Evolutionary conservation across 53 echinoderm and acorn worm species (phyloP).

Genomic region (Apostichopus leukothele): DNA sequence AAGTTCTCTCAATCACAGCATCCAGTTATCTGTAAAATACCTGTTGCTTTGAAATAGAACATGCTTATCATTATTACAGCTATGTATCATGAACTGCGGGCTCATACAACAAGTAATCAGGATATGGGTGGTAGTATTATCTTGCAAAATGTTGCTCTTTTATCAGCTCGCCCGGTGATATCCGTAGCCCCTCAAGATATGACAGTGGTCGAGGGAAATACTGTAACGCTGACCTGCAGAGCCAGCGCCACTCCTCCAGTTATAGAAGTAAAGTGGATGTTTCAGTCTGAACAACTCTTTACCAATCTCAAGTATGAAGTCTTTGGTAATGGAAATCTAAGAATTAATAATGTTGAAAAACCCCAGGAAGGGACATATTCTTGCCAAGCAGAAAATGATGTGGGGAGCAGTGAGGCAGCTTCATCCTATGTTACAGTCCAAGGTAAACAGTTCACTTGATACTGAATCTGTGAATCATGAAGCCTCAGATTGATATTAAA

Average conservation of each 20-base stretch:
- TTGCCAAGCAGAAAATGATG: constrained; percentile 65
- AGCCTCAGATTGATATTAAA: no score
- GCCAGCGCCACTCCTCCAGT: constrained; percentile 59
- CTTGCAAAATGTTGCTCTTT: neutral
- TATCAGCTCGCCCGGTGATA: constrained; percentile 66
- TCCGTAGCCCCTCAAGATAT: constrained; percentile 52
- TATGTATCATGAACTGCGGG: no score
- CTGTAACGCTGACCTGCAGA: constrained; percentile 57
- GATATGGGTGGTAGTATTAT: neutral
- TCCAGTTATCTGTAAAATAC: no score
- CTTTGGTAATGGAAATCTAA: constrained; percentile 81
- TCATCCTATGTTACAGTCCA: constrained; percentile 61
- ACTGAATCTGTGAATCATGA: no score
- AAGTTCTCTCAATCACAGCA: no score
- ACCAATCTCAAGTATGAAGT: constrained; percentile 72
- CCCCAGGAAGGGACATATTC: constrained; percentile 77
- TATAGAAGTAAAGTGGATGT: constrained; percentile 60
- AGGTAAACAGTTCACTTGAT: constrained; percentile 45
- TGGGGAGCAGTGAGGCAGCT: constrained; percentile 49
- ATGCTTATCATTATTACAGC: no score
- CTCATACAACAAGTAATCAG: no score
- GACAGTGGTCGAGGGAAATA: constrained; percentile 66
- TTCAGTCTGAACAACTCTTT: constrained; percentile 48
- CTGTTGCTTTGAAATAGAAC: no score
- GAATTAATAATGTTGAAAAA: constrained; percentile 70